Base-by-base conservation (phyloP, 2,888 invertebrate species). In the Dorcus parallelipipedus region DNA sequence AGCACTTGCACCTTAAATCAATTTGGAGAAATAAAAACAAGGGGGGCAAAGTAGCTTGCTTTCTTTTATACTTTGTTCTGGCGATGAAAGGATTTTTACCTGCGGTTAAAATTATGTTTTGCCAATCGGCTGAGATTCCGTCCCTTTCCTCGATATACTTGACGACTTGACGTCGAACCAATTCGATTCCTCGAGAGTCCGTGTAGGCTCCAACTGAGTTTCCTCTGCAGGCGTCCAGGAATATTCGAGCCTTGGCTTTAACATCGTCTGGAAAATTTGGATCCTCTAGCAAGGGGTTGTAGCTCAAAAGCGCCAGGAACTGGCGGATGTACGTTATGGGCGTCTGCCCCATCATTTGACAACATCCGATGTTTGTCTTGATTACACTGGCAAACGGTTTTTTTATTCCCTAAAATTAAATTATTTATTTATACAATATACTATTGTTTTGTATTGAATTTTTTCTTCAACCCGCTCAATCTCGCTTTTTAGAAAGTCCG, bases 291-390 rank as follows among this genome's bases (percentile, higher is more conserved):
- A 95, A 76, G 4, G 75, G 73, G 0, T 95, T 94, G 59, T 86
- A 83, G 6, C 87, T 76, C 38, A 90, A 85, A 55, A 93, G 78
- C 0, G 93, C 86, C 66, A 96, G 70, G 45, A 95, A 94, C 86
- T 97, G 95, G 73, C 97, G 84, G 65, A 97, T 84, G 77, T 92
- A 97, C 1, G 95, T 96, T 67, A 97, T 86, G 20, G 97, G 96
- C 54, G 80, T 78, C 76, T 97, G 95, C 33, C 94, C 94, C 88
- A 93, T 94, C 0, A 97, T 96, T 81, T 97, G 97, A 50, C 95
- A 93, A 80, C 98, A 97, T 39, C 97, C 97, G 72, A 97, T 94
- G 79, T 97, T 97, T 1, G 95, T 95, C 70, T 89, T 88, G 73
- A 96, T 92, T 54, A 97, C 95, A 75, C 86, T 86, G 61, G 86